These are phyloP conservation scores for Mustelus asterias DNA, from an alignment of 2,113 vertebrate species.

Conservation along the genomic window DNA sequence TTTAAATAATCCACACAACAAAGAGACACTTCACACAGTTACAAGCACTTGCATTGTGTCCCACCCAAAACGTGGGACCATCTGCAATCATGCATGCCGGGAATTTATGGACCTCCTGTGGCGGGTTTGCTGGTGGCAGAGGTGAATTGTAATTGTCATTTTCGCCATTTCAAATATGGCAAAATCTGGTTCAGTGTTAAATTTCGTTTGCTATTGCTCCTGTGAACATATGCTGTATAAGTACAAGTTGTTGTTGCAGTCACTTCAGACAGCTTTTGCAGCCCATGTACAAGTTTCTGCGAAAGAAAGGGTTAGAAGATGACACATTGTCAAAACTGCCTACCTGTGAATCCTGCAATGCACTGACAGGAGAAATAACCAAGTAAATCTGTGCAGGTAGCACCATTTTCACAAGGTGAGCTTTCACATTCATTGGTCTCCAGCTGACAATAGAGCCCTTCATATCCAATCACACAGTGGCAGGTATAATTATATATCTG, in stretches of 20 bases:
- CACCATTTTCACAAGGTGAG: conserved; percentile 58
- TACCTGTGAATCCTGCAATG: conserved; percentile 63
- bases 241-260: neutral
- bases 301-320: neutral
- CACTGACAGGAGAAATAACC: conserved; percentile 59
- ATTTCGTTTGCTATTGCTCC: neutral
- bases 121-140: no score
- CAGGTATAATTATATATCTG: conserved; percentile 62
- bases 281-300: neutral
- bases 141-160: no score
- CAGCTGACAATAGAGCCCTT: conserved; percentile 61
- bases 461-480: conserved; percentile 56
- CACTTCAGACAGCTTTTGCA: neutral
- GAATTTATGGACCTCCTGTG: no score
- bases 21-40: no score
- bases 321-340: conserved; percentile 34
- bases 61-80: no score
- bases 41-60: no score
- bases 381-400: conserved; percentile 58
- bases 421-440: conserved; percentile 63
- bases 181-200: neutral
- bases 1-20: no score
- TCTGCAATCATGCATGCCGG: no score
- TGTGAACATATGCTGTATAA: neutral
- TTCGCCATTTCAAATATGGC: neutral